These are phyloP conservation scores for Turnix velox DNA, from an alignment of 2,113 vertebrate genomes.

Conservation along the genomic window DNA sequence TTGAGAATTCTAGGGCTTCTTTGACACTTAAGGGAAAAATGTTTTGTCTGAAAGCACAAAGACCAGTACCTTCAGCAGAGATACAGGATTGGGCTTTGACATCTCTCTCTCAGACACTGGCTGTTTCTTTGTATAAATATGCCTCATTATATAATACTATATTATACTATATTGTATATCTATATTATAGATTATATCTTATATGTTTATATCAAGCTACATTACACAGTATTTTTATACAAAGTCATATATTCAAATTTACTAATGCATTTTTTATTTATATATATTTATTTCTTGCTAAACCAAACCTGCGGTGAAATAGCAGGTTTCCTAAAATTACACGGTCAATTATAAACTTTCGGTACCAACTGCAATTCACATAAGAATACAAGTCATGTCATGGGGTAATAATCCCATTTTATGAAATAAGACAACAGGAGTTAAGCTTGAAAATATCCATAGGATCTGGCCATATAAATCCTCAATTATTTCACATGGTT, in stretches of 20 bases:
- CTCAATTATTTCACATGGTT: neutral
- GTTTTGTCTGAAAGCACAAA: neutral
- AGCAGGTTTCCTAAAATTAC: neutral
- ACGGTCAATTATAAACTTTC: neutral
- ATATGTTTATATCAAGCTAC: neutral
- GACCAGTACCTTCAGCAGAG: neutral
- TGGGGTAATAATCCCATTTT: neutral
- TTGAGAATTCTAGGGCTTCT: neutral
- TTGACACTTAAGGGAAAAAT: neutral
- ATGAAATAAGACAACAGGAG: neutral
- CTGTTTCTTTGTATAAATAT: neutral
- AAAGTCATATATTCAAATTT: neutral
- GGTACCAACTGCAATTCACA: neutral
- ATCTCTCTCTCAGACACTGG: neutral
- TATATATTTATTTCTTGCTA: neutral
- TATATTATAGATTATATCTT: neutral
- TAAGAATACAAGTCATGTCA: neutral
- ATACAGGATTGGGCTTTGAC: neutral
- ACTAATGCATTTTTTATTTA: neutral
- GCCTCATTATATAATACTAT: too few species aligned
- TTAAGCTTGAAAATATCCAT: neutral
- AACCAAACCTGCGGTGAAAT: neutral
- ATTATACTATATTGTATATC: neutral
- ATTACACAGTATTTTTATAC: neutral
- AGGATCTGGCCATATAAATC: neutral